Conservation (phyloP, 23 tunicate genomes). For the Clavelina lepadiformis region DNA sequence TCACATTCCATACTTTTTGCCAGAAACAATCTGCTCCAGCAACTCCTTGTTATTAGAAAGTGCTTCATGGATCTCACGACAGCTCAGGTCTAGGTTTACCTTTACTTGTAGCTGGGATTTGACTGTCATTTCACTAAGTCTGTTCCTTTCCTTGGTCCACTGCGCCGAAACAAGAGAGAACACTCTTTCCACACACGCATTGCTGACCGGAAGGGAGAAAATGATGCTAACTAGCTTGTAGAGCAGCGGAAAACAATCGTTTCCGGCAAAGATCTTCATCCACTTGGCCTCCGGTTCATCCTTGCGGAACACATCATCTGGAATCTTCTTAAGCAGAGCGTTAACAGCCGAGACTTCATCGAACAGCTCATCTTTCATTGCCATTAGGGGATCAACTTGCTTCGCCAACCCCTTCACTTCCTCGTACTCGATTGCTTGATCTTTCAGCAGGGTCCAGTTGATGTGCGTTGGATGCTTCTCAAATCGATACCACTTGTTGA, state of each 20-base stretch:
- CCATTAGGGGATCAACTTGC: conserved; percentile 53
- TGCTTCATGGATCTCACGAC: too few relatives aligned
- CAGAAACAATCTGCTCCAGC: too few relatives aligned
- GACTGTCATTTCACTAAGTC: conserved; percentile 1
- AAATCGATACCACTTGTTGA: conserved; percentile 52
- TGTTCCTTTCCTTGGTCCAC: conserved; percentile 25
- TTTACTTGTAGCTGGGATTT: too few relatives aligned
- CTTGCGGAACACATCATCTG: conserved; percentile 33
- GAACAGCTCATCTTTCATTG: conserved; percentile 53
- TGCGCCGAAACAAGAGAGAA: conserved; percentile 6
- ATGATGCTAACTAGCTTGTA: conserved; percentile 48
- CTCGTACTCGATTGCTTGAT: conserved; percentile 30
- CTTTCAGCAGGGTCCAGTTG: conserved; percentile 45
- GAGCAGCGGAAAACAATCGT: conserved; percentile 48
- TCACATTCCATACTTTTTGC: too few relatives aligned
- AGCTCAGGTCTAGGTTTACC: too few relatives aligned
- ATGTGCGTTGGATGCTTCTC: conserved; percentile 41
- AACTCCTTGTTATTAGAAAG: too few relatives aligned
- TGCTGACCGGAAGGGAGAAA: conserved; percentile 24
- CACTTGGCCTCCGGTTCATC: conserved; percentile 41
- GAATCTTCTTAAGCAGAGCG: conserved; percentile 53
- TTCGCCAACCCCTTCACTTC: conserved; percentile 37
- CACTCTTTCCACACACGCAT: conserved; percentile 20
- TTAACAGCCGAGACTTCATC: conserved; percentile 57
- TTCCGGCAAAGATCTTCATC: conserved; percentile 30